phyloP scores from a whole-genome alignment of 2,113 vertebrate genomes.

The Hymenochirus boettgeri region DNA sequence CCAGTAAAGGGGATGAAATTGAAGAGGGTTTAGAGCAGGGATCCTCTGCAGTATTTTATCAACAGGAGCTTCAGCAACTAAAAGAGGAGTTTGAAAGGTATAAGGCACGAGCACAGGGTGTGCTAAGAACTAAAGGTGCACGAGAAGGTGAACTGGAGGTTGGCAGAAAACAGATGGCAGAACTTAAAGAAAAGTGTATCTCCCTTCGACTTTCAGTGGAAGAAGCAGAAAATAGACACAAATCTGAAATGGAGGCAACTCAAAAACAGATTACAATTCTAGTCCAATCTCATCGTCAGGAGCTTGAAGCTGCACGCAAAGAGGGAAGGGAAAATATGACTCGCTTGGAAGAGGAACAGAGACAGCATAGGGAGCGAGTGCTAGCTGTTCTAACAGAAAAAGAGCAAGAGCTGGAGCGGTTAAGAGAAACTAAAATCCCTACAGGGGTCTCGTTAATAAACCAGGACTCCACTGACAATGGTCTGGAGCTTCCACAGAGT shows the following conservation, averaged over 20 bases:
- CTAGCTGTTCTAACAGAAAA: slow-evolving; percentile 84
- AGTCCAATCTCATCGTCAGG: slow-evolving; percentile 75
- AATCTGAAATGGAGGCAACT: slow-evolving; percentile 59
- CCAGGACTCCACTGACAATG: slow-evolving; percentile 56
- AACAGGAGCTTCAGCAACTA: slow-evolving; percentile 86
- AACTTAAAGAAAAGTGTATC: slow-evolving; percentile 85
- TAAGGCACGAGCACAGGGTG: slow-evolving; percentile 84
- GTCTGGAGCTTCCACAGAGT: slow-evolving; percentile 53
- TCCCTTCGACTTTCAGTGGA: slow-evolving; percentile 76
- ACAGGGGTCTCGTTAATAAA: slow-evolving; percentile 23
- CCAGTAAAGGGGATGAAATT: not conserved
- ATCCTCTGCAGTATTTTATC: slow-evolving; percentile 60
- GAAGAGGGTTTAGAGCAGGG: slow-evolving; percentile 63
- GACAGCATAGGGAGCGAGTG: slow-evolving; percentile 83
- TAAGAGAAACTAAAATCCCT: slow-evolving; percentile 55
- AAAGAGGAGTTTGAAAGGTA: slow-evolving; percentile 93
- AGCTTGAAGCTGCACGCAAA: slow-evolving; percentile 66
- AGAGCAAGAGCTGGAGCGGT: slow-evolving; percentile 81
- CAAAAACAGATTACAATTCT: slow-evolving; percentile 57
- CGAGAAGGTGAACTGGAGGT: slow-evolving; percentile 87
- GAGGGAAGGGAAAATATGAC: slow-evolving; percentile 69
- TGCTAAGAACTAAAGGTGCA: slow-evolving; percentile 80
- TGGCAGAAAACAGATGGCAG: slow-evolving; percentile 75
- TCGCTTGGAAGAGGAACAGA: slow-evolving; percentile 84
- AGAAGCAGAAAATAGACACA: slow-evolving; percentile 62